A percentile compares a stretch with the other conserved stretches of the same genome.
Conservation (phyloP, 2,113 vertebrate genomes). For the Lophius piscatorius region DNA sequence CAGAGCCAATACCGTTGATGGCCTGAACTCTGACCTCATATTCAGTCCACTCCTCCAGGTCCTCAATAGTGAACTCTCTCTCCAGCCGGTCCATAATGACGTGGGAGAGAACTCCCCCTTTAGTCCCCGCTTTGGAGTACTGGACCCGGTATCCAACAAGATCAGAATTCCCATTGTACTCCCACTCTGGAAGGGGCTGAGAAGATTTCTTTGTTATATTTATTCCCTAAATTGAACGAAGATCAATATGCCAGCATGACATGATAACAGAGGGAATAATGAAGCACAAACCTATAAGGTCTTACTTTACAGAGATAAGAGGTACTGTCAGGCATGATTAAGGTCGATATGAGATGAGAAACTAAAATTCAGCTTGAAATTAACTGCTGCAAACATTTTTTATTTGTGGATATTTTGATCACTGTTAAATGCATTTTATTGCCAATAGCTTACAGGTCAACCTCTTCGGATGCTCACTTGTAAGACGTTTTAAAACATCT, state of each 20-base stretch:
- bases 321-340: conserved; percentile 16
- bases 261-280: conserved; percentile 40
- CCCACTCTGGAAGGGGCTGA: conserved; percentile 95
- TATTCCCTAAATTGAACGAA: conserved; percentile 13
- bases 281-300: conserved; percentile 30
- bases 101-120: conserved; percentile 81
- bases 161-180: conserved; percentile 96
- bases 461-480: too few relatives aligned
- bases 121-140: conserved; percentile 82
- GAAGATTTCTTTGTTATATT: conserved; percentile 21
- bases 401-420: too few relatives aligned
- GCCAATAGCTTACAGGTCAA: too few relatives aligned
- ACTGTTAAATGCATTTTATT: too few relatives aligned
- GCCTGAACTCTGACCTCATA: conserved; percentile 94
- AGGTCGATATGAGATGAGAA: conserved; percentile 16
- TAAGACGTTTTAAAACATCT: too few relatives aligned
- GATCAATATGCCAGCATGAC: conserved; percentile 27
- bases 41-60: conserved; percentile 96
- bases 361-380: too few relatives aligned
- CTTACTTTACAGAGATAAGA: conserved; percentile 28
- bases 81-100: conserved; percentile 89
- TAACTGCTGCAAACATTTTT: too few relatives aligned
- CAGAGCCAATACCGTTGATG: conserved; percentile 90
- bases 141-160: conserved; percentile 92
- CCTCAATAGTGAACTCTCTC: conserved; percentile 94